phyloP scores from a whole-genome alignment of 2,797 vertebrate species.

The Sphenopsis melanotis region DNA sequence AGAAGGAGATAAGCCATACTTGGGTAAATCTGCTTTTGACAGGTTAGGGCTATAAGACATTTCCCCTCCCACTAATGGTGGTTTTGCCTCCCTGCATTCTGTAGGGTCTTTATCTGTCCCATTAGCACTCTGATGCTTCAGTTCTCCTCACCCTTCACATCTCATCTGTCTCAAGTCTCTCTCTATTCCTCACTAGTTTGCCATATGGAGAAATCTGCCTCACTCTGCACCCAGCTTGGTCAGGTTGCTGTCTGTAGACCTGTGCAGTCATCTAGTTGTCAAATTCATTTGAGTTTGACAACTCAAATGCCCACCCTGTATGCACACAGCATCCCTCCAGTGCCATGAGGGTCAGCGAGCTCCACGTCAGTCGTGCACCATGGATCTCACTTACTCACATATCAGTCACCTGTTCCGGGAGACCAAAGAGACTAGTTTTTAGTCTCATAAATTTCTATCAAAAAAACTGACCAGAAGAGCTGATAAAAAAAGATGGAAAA shows the following conservation, averaged over 20 bases:
- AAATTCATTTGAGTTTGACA: too few relatives aligned
- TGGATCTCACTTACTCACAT: not conserved
- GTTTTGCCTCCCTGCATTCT: not conserved
- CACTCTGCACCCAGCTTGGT: not conserved
- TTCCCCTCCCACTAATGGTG: fast-evolving
- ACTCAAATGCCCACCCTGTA: not conserved
- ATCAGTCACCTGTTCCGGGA: not conserved
- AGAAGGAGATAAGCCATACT: not conserved
- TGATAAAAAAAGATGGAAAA: not conserved
- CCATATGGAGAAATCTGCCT: not conserved
- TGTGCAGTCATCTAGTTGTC: not conserved
- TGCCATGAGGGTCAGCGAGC: not conserved
- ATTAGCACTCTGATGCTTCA: not conserved
- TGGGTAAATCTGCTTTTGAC: not conserved
- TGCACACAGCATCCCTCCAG: not conserved
- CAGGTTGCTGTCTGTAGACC: not conserved
- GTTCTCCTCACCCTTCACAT: not conserved
- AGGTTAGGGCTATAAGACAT: not conserved
- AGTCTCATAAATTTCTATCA: not conserved
- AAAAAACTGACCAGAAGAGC: not conserved
- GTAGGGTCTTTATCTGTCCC: not conserved
- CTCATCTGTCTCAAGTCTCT: not conserved
- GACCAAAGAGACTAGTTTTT: not conserved
- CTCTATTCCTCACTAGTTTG: not conserved
- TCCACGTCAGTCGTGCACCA: not conserved